These are phyloP conservation scores for Orthonychiurus folsomi DNA, from an alignment of 2,888 invertebrate genomes.

Conservation along the genomic window DNA sequence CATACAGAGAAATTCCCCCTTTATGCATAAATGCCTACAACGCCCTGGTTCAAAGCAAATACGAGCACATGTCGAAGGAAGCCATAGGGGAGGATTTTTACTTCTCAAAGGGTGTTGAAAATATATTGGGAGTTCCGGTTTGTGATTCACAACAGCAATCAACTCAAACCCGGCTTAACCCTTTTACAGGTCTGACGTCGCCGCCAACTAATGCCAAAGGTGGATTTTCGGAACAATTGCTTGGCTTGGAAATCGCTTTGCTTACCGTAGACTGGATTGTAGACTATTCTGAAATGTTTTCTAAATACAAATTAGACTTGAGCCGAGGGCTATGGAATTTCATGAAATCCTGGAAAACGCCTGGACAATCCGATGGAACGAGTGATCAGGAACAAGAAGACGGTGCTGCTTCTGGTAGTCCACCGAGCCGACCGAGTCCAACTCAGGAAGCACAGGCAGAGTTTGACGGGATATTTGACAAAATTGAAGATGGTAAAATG, in stretches of 20 bases:
- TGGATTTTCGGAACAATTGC: not conserved
- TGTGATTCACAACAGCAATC: not conserved
- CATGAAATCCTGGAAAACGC: slow-evolving; percentile 24
- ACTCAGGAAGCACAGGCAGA: slow-evolving; percentile 1
- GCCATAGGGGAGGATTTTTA: not conserved
- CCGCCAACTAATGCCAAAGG: slow-evolving; percentile 24
- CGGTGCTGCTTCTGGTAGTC: not conserved
- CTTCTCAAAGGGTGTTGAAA: not conserved
- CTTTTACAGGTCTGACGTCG: slow-evolving; percentile 14
- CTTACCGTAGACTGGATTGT: no score
- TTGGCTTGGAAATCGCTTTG: slow-evolving; percentile 16
- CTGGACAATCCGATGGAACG: slow-evolving; percentile 7
- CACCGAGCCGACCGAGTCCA: not conserved
- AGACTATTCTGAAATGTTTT: no score
- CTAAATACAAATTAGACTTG: not conserved
- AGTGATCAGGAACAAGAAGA: not conserved
- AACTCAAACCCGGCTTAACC: not conserved
- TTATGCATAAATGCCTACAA: slow-evolving; percentile 52
- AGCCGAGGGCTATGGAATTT: slow-evolving; percentile 21
- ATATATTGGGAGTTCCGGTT: not conserved
- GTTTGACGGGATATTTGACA: no score
- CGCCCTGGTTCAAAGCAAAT: slow-evolving; percentile 44
- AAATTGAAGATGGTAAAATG: not conserved
- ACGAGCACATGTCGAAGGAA: slow-evolving; percentile 45
- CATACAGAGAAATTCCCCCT: slow-evolving; percentile 53